Conservation (phyloP, 2,888 invertebrate species). For the Spisula solida region DNA sequence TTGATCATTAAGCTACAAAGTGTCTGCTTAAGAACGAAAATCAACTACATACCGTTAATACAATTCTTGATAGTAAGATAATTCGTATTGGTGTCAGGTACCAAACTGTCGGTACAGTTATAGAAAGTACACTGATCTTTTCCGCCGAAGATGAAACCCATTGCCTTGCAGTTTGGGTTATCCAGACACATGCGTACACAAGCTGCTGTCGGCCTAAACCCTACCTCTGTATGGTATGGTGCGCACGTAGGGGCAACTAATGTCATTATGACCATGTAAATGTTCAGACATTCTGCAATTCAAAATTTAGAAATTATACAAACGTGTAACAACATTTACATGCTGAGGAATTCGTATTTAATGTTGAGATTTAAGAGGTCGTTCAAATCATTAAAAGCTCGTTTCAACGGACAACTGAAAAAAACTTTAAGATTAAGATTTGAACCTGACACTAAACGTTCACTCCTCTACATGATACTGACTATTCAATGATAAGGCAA, state of each 20-base stretch:
- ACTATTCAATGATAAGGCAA: too few species aligned
- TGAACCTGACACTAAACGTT: too few species aligned
- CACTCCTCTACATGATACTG: too few species aligned
- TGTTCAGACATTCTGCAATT: not conserved
- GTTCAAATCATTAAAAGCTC: too few species aligned
- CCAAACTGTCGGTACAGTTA: not conserved
- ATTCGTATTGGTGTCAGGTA: not conserved
- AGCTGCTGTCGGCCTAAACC: not conserved
- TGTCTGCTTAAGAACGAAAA: too few species aligned
- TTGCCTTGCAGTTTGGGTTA: not conserved
- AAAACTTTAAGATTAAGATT: too few species aligned
- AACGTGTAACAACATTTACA: too few species aligned
- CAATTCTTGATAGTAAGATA: conserved; percentile 17
- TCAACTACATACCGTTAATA: not conserved
- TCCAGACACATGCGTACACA: not conserved
- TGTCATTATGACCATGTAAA: not conserved
- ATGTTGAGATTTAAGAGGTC: too few species aligned
- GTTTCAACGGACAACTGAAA: too few species aligned
- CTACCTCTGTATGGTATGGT: not conserved
- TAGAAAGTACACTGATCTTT: not conserved
- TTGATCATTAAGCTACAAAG: too few species aligned
- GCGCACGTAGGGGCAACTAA: not conserved
- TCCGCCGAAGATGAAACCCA: not conserved
- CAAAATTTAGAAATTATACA: too few species aligned
- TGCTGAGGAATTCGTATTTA: too few species aligned